Evolutionary conservation across 2,797 vertebrate species (phyloP), one percentile per base, ranked within the genome.

Genomic region (Tachyglossus aculeatus): DNA sequence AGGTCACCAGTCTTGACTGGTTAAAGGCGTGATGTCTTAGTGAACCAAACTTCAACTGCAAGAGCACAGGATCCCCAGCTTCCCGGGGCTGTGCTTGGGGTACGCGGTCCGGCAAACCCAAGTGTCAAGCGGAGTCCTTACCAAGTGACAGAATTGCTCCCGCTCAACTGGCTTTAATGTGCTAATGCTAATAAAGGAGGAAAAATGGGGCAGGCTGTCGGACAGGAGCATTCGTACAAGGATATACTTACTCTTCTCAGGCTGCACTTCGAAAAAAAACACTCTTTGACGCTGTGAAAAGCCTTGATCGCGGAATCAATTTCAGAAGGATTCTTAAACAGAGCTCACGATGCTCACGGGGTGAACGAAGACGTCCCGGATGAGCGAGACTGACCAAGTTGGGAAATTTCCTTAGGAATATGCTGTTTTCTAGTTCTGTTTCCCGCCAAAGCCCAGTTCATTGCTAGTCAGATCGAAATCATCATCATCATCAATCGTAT

Each of bases 111-210:
- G 62, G 85, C 86, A 86, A 83, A 84, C 84, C 87, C 90, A 91
- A 93, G n/a, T n/a, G n/a, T n/a, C n/a, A n/a, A n/a, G n/a, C n/a
- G 85, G 86, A 89, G 80, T 91, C 85, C 92, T 84, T 94, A 92
- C 89, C 88, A 92, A 88, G 94, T 91, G 93, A 91, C 89, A 94
- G 94, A 95, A 94, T 76, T 87, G 93, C 93, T 94, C 63, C 91
- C 88, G 94, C 94, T 91, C 84, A 91, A 89, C 90, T 77, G 91
- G 90, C 86, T 88, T 83, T 48, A 76, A 22, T 9, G 2, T 60
- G 36, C 65, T 55, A 48, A 65, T 52, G 43, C 73, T 67, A 82
- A 93, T 81, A 86, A 70, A 81, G 82, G 78, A 58, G 19, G 80
- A 82, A 21, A 22, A 50, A 71, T 74, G 80, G 61, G 84, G 24